A percentile compares a stretch with the other conserved stretches of the same genome.
These are phyloP conservation scores for Pandemis corylana DNA, from an alignment of 2,888 invertebrate species.

Conservation along the genomic window DNA sequence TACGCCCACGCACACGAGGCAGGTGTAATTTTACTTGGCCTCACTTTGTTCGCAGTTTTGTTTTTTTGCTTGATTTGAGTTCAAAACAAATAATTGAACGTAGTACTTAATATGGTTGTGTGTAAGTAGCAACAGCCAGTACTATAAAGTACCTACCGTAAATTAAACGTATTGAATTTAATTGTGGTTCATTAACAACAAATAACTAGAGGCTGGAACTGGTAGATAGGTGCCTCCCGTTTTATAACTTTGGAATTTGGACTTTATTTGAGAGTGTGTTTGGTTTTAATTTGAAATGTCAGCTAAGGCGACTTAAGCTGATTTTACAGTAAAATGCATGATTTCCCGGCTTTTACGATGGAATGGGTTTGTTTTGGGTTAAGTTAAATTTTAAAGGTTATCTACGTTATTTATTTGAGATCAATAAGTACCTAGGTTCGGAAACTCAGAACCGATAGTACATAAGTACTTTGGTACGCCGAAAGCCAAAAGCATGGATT, in stretches of 20 bases:
- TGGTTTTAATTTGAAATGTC: not conserved
- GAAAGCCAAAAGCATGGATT: no score
- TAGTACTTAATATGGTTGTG: not conserved
- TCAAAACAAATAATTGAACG: not conserved
- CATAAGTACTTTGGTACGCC: no score
- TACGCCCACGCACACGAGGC: no score
- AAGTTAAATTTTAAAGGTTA: no score
- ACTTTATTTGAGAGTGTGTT: not conserved
- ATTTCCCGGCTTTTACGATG: no score
- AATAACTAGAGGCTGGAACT: not conserved
- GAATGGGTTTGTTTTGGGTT: no score
- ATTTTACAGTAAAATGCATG: not conserved
- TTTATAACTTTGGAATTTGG: not conserved
- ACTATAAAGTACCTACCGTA: not conserved
- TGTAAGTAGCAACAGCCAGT: not conserved
- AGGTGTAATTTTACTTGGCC: no score
- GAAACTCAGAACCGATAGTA: no score
- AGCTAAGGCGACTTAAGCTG: not conserved
- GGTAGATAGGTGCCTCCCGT: not conserved
- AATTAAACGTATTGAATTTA: not conserved
- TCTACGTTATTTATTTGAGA: no score
- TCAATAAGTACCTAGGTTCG: no score
- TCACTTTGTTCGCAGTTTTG: no score
- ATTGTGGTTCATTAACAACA: constrained; percentile 7
- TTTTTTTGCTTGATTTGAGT: no score